Conservation (phyloP, 2,113 vertebrate species). For the Laterallus jamaicensis region DNA sequence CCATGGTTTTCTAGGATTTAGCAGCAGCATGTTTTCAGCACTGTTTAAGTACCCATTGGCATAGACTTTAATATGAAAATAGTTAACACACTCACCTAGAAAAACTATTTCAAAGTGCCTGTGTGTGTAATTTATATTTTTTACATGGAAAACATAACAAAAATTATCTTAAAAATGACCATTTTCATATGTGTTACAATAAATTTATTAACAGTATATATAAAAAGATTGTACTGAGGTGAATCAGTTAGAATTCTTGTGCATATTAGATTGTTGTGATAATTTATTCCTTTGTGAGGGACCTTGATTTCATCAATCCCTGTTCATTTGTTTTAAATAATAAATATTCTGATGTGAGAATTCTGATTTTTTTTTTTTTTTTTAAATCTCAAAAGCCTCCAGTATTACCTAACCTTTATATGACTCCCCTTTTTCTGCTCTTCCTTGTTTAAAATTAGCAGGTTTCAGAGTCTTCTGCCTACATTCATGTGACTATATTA, state of each 20-base stretch:
- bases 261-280: fast-evolving
- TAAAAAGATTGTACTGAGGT: not conserved
- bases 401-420: not conserved
- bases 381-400: not conserved
- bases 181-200: not conserved
- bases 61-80: not conserved
- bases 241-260: not conserved
- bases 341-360: not conserved
- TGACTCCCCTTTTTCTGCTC: not conserved
- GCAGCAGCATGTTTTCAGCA: not conserved
- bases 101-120: not conserved
- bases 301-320: not conserved
- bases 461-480: not conserved
- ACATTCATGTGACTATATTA: not conserved
- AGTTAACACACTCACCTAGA: not conserved
- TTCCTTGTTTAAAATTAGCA: not conserved
- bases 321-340: not conserved
- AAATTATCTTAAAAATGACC: not conserved
- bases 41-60: not conserved
- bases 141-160: not conserved
- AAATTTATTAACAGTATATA: not conserved
- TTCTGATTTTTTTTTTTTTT: not conserved
- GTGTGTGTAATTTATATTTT: fast-evolving
- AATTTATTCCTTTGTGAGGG: not conserved
- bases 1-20: not conserved